Evolutionary conservation across 2,888 invertebrate species (phyloP).

Genomic region (Catocala sponsa): DNA sequence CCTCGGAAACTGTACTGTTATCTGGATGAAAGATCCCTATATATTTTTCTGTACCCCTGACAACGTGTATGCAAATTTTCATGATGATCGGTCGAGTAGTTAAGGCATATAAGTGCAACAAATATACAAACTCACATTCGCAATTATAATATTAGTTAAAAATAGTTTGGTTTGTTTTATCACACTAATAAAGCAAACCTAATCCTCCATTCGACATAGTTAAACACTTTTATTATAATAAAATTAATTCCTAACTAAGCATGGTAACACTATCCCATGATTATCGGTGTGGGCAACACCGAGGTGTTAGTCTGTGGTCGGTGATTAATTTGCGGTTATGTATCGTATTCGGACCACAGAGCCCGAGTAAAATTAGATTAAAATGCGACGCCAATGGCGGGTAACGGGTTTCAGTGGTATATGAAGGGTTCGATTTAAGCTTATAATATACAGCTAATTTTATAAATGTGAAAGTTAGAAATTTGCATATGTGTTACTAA

Average conservation of each 20-base stretch:
- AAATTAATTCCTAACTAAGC: not conserved
- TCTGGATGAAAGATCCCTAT: too few relatives aligned
- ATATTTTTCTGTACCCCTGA: too few relatives aligned
- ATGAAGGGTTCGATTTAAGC: not conserved
- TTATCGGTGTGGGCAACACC: constrained; percentile 23
- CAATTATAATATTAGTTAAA: too few relatives aligned
- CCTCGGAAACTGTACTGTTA: too few relatives aligned
- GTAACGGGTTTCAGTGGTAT: constrained; percentile 22
- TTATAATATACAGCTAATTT: too few relatives aligned
- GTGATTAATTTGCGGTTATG: constrained; percentile 48
- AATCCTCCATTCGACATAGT: not conserved
- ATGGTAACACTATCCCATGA: constrained; percentile 14
- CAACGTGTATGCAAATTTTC: too few relatives aligned
- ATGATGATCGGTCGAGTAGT: too few relatives aligned
- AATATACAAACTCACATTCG: too few relatives aligned
- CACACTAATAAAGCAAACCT: not conserved
- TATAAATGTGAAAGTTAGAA: too few relatives aligned
- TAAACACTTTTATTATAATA: not conserved
- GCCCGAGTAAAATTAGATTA: constrained; percentile 42
- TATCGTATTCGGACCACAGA: constrained; percentile 38
- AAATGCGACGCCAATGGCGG: constrained; percentile 25
- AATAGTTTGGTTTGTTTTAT: too few relatives aligned
- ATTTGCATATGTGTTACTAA: too few relatives aligned
- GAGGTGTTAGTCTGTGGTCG: constrained; percentile 46
- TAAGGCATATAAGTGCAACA: too few relatives aligned